These are phyloP conservation scores for Botia almorhae DNA, from an alignment of 2,797 vertebrate genomes.

Conservation along the genomic window DNA sequence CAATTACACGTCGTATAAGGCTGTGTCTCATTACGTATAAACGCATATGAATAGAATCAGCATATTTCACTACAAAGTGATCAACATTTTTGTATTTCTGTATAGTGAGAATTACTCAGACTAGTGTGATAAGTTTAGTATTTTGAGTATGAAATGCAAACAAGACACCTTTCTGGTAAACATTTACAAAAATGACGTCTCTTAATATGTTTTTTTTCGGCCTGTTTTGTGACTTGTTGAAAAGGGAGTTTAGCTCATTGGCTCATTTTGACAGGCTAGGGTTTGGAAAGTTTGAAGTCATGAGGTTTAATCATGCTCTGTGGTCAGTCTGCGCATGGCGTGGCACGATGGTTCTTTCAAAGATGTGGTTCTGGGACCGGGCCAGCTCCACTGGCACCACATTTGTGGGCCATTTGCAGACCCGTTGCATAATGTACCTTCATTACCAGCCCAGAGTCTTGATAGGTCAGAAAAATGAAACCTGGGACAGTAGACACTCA, in stretches of 20 bases:
- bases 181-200: neutral
- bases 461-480: conserved; percentile 50
- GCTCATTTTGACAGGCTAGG: conserved; percentile 63
- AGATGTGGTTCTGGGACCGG: conserved; percentile 79
- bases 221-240: conserved; percentile 62
- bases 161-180: conserved; percentile 33
- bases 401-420: conserved; percentile 65
- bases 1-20: neutral
- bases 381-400: conserved; percentile 78
- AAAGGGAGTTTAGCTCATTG: conserved; percentile 64
- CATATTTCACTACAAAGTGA: neutral
- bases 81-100: neutral
- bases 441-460: conserved; percentile 55
- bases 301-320: conserved; percentile 81
- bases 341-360: conserved; percentile 79
- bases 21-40: neutral
- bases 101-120: neutral
- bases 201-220: conserved; percentile 27
- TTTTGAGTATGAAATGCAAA: conserved; percentile 28
- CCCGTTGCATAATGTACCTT: conserved; percentile 62
- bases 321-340: conserved; percentile 72
- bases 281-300: conserved; percentile 87
- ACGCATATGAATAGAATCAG: neutral
- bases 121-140: conserved; percentile 39
- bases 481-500: conserved; percentile 49